phyloP scores from a whole-genome alignment of 2,113 vertebrate species.

The Scophthalmus maximus region DNA sequence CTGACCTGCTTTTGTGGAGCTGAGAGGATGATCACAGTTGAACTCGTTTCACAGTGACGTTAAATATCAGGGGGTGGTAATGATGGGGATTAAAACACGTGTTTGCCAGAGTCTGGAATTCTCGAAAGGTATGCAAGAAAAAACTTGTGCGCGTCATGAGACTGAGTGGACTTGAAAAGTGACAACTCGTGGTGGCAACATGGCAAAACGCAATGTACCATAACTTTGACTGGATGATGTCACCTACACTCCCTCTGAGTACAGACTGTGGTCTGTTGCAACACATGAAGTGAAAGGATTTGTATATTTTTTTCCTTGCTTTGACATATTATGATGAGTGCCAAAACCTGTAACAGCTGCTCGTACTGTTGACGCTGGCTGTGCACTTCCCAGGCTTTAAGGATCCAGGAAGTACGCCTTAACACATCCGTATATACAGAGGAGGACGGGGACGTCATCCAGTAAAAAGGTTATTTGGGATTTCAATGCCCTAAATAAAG shows the following conservation, averaged over 20 bases:
- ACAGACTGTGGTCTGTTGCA: background rate
- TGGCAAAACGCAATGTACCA: background rate
- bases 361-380: no score
- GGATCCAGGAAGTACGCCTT: no score
- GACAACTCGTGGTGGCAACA: background rate
- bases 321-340: no score
- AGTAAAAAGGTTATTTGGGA: no score
- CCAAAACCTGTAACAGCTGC: no score
- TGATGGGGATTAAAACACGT: constrained; percentile 18
- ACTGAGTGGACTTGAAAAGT: constrained; percentile 48
- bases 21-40: constrained; percentile 2
- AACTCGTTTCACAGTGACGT: background rate
- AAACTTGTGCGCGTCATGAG: constrained; percentile 58
- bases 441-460: no score
- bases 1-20: background rate
- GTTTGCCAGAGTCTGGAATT: constrained; percentile 34
- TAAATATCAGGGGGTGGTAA: background rate
- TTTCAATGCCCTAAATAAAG: no score
- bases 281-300: background rate
- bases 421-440: no score
- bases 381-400: no score
- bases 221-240: background rate
- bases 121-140: constrained; percentile 21
- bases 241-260: background rate
- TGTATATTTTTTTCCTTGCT: no score